Conservation (phyloP, 2,888 invertebrate genomes). For the Philopedon plagiatum region DNA sequence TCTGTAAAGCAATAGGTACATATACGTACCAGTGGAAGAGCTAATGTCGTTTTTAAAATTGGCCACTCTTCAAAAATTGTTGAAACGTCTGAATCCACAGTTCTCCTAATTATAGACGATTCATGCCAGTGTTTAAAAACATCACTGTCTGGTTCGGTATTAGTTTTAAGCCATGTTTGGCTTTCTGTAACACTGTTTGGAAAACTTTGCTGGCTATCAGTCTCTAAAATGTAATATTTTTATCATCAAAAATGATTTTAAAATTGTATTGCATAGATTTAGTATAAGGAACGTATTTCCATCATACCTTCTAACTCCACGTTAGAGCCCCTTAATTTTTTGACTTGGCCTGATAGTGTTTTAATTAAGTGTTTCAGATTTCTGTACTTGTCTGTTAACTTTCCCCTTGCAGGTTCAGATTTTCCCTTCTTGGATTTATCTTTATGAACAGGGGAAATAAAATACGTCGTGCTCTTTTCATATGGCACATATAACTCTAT, state of each 20-base stretch:
- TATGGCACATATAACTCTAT: constrained; percentile 7
- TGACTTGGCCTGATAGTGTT: constrained; percentile 3
- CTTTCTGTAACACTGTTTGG: constrained; percentile 11
- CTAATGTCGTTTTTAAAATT: constrained; percentile 10
- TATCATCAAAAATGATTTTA: neutral
- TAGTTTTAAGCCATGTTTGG: constrained; percentile 14
- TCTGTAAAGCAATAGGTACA: too few species aligned
- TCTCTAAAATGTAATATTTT: neutral
- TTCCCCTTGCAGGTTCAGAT: constrained; percentile 22
- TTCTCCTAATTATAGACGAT: neutral
- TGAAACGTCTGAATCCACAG: neutral
- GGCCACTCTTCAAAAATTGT: constrained; percentile 17
- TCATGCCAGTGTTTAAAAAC: constrained; percentile 18
- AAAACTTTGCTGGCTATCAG: neutral
- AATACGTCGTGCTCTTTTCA: constrained; percentile 14
- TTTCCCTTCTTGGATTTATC: constrained; percentile 13
- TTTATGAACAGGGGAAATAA: constrained; percentile 14
- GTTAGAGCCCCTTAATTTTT: neutral
- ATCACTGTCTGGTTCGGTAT: constrained; percentile 4
- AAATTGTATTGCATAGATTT: neutral
- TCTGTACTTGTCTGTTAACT: constrained; percentile 11
- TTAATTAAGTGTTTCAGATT: constrained; percentile 14
- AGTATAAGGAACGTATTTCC: too few species aligned
- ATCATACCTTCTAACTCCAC: neutral
- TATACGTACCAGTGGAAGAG: constrained; percentile 1